phyloP scores from a whole-genome alignment of 2,113 vertebrate genomes.

The Neoarius graeffei region DNA sequence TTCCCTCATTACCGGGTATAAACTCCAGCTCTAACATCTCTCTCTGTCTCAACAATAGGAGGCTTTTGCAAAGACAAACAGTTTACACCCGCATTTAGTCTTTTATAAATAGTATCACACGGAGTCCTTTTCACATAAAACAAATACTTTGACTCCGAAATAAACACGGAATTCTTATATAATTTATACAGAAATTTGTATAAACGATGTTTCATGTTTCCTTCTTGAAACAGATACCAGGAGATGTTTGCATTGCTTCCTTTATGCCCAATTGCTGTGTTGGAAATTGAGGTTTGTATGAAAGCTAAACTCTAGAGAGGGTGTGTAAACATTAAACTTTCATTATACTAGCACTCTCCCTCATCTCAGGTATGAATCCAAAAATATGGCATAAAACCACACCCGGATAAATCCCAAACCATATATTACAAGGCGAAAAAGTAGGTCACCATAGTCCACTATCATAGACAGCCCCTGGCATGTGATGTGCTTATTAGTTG shows the following conservation, averaged over 20 bases:
- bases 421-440: conserved; percentile 1
- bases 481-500: conserved; percentile 43
- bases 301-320: neutral
- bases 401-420: conserved; percentile 23
- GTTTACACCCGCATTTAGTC: conserved; percentile 13
- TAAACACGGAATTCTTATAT: neutral
- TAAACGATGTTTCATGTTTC: neutral
- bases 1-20: conserved; percentile 64
- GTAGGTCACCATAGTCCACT: neutral
- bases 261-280: conserved; percentile 13
- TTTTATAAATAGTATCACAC: conserved; percentile 8
- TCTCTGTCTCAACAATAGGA: conserved; percentile 24
- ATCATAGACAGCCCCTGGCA: neutral
- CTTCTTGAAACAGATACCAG: conserved; percentile 25
- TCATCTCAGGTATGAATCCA: conserved; percentile 42
- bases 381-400: conserved; percentile 24
- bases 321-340: conserved; percentile 63
- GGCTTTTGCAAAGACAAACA: conserved; percentile 40
- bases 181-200: neutral
- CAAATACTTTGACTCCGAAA: neutral
- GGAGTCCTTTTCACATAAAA: neutral
- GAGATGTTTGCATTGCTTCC: conserved; percentile 14
- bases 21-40: neutral
- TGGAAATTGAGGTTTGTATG: conserved; percentile 36
- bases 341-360: conserved; percentile 51